These are phyloP conservation scores for Laticauda colubrina DNA, from an alignment of 2,113 vertebrate genomes.

Conservation along the genomic window DNA sequence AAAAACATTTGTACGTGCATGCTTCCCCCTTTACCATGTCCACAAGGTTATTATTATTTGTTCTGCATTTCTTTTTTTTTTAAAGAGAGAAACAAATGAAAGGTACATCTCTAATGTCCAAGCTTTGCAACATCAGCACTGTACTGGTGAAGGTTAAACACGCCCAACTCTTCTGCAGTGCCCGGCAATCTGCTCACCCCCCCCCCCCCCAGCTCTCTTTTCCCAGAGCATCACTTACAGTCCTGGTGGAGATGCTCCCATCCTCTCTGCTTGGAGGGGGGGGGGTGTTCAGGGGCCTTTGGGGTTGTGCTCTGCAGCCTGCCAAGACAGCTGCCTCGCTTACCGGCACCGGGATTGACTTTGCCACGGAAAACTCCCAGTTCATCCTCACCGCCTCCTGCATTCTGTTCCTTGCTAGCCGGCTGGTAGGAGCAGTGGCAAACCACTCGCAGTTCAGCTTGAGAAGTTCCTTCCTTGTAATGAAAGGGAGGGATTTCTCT, in stretches of 20 bases:
- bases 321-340: background rate
- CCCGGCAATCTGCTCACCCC: background rate
- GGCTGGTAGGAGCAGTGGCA: constrained; percentile 39
- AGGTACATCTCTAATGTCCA: constrained; percentile 11
- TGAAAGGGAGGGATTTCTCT: constrained; percentile 50
- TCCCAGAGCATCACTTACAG: constrained; percentile 47
- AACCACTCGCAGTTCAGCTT: constrained; percentile 50
- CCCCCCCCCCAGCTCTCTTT: background rate
- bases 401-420: constrained; percentile 50
- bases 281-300: background rate
- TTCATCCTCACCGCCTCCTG: constrained; percentile 45
- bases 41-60: background rate
- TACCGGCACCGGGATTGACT: constrained; percentile 44
- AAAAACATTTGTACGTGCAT: background rate
- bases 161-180: constrained; percentile 27
- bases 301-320: background rate
- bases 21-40: background rate
- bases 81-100: background rate
- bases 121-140: constrained; percentile 16
- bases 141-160: constrained; percentile 64
- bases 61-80: background rate
- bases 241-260: constrained; percentile 29
- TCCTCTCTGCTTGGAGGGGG: background rate
- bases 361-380: constrained; percentile 61
- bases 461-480: constrained; percentile 61